phyloP scores from a whole-genome alignment of 2,797 vertebrate species.

The Labeo calbasu region DNA sequence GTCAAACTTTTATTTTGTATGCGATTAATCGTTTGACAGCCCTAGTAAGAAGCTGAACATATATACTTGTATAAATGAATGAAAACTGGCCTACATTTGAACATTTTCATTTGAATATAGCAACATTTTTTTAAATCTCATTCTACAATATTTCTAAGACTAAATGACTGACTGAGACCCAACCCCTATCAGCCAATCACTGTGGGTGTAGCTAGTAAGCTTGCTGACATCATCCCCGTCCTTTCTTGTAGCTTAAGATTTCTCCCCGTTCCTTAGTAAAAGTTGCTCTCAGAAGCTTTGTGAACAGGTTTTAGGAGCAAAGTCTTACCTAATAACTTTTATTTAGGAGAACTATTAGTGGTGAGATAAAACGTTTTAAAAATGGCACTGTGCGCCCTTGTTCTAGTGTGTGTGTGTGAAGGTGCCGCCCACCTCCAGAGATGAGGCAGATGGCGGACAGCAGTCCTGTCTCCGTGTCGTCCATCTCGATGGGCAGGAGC shows the following conservation, averaged over 20 bases:
- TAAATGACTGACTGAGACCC: no score
- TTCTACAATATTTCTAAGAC: no score
- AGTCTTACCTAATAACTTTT: not conserved
- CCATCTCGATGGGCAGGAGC: conserved; percentile 92
- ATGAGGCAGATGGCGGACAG: conserved; percentile 93
- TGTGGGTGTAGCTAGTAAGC: no score
- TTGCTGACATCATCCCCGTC: not conserved
- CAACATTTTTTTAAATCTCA: no score
- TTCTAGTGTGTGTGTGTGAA: not conserved
- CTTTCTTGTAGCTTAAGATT: not conserved
- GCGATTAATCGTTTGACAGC: no score
- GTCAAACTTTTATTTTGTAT: no score
- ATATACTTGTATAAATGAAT: no score
- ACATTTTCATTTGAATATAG: no score
- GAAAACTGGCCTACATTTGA: no score
- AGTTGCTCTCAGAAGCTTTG: not conserved
- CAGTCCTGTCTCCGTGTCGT: conserved; percentile 90
- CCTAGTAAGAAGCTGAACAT: no score
- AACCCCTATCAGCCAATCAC: no score
- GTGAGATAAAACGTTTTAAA: not conserved
- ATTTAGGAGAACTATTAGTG: not conserved
- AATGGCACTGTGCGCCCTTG: not conserved
- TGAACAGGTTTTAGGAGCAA: not conserved
- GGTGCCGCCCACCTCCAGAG: conserved; percentile 81
- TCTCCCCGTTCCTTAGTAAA: not conserved